These are phyloP conservation scores for Urocolius indicus DNA, from an alignment of 2,113 vertebrate genomes.

Conservation along the genomic window DNA sequence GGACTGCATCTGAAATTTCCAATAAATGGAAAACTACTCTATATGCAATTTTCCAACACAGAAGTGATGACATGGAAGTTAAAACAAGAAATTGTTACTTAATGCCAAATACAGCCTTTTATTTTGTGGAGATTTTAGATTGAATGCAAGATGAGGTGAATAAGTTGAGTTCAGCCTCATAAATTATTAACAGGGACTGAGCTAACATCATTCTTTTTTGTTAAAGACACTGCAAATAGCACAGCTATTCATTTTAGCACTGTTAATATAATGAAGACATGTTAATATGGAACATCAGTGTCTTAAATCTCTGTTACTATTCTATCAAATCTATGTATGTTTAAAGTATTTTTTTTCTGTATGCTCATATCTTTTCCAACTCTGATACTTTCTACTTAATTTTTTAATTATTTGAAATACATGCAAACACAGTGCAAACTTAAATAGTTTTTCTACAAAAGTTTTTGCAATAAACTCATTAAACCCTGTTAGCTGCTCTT, in stretches of 20 bases:
- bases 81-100: constrained; percentile 58
- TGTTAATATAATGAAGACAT: constrained; percentile 48
- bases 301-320: background rate
- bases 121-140: constrained; percentile 24
- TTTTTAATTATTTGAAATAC: background rate
- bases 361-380: background rate
- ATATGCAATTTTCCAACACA: constrained; percentile 17
- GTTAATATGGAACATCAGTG: constrained; percentile 30
- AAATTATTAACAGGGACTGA: constrained; percentile 65
- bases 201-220: constrained; percentile 54
- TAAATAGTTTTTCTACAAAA: background rate
- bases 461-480: constrained; percentile 52
- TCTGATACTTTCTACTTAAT: background rate
- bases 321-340: background rate
- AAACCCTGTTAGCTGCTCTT: constrained; percentile 16
- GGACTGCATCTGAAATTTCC: background rate
- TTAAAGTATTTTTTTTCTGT: background rate
- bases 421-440: background rate
- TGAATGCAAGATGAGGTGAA: constrained; percentile 50
- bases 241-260: constrained; percentile 60
- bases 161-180: constrained; percentile 60
- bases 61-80: constrained; percentile 23
- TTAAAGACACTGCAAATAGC: constrained; percentile 48
- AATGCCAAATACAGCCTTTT: constrained; percentile 30
- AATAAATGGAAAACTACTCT: constrained; percentile 1